These are phyloP conservation scores for Halyomorpha halys DNA, from an alignment of 1,140 invertebrate species.

Conservation along the genomic window DNA sequence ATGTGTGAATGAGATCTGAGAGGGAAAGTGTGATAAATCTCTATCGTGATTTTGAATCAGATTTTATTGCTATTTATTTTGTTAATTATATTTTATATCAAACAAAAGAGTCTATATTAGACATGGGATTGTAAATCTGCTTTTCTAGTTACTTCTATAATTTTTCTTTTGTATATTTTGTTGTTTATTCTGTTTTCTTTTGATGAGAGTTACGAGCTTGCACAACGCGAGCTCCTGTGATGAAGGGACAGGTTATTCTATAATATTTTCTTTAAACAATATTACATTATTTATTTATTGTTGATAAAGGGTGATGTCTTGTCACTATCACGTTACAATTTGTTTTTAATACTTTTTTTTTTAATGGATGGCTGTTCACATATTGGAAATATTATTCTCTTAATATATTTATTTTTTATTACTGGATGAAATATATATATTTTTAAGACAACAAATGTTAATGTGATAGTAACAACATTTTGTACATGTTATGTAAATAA, in stretches of 20 bases:
- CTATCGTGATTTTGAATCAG: conserved; percentile 8
- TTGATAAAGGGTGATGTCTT: conserved; percentile 2
- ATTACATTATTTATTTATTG: conserved; percentile 17
- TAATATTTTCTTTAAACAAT: conserved; percentile 1
- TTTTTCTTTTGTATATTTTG: too few species aligned
- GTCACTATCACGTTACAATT: conserved; percentile 8
- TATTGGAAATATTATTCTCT: too few species aligned
- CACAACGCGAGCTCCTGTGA: conserved; percentile 1
- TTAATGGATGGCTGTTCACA: too few species aligned
- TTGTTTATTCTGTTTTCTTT: too few species aligned
- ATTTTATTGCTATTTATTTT: conserved; percentile 24
- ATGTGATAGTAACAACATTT: conserved; percentile 23
- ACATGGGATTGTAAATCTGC: conserved; percentile 23
- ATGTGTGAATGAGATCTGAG: background rate
- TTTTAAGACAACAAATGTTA: conserved; percentile 3
- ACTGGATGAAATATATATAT: background rate
- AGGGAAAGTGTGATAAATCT: background rate
- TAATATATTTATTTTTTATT: too few species aligned
- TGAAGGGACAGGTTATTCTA: conserved; percentile 16
- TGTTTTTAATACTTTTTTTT: too few species aligned
- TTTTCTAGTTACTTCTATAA: conserved; percentile 7
- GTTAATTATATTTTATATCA: conserved; percentile 21
- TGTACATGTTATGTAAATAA: conserved; percentile 24
- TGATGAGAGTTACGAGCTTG: too few species aligned
- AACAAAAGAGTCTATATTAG: conserved; percentile 25